Evolutionary conservation across 2,113 vertebrate genomes (phyloP).

Genomic region (Leptocoma aspasia): DNA sequence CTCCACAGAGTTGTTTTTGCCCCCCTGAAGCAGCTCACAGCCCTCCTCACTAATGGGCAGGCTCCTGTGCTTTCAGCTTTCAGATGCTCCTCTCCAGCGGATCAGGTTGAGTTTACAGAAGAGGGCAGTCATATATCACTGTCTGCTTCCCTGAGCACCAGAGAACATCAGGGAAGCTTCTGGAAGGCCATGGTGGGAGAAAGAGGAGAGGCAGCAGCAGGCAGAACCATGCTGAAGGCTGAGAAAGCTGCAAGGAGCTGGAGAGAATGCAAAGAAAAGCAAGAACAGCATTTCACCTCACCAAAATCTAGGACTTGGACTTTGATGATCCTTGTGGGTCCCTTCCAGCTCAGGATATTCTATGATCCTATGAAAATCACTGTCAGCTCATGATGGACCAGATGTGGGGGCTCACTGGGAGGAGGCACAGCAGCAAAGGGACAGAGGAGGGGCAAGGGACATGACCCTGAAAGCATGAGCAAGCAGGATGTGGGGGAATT

Average conservation of each 20-base stretch:
- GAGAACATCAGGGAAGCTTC: neutral
- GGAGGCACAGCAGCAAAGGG: neutral
- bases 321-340: neutral
- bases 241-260: neutral
- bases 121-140: neutral
- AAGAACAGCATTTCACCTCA: neutral
- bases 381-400: neutral
- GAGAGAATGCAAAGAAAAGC: neutral
- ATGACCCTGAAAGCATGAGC: neutral
- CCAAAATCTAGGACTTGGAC: neutral
- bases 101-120: neutral
- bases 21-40: neutral
- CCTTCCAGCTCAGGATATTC: neutral
- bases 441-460: neutral
- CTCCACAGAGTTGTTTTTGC: neutral
- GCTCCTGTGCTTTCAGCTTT: neutral
- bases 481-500: neutral
- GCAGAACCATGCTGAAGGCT: fast-evolving
- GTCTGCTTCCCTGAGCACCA: neutral
- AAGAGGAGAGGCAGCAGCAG: neutral
- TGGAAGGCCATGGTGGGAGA: neutral
- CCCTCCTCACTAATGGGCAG: neutral
- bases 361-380: neutral
- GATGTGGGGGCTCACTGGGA: neutral
- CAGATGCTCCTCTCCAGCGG: neutral